Base-by-base conservation (phyloP, 2,113 vertebrate species). In the Bambusicola thoracicus region DNA sequence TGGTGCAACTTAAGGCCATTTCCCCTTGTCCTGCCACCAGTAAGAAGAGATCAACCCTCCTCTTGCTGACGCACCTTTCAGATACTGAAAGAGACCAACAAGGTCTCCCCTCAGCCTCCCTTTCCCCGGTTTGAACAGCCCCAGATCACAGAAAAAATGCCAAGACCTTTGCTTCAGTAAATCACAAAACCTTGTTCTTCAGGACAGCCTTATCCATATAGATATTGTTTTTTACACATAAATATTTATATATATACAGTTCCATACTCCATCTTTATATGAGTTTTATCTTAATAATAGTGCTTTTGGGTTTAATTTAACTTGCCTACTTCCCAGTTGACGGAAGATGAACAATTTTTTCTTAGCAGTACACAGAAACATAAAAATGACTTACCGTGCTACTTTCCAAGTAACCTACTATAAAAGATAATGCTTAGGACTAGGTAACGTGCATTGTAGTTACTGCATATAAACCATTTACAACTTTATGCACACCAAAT, bases 191-290 rank as follows among this genome's bases (percentile, higher is more conserved):
- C 67, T 34, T 66, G 40, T 7, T 61, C 29, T 72, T 63, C 17
- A 58, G 38, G 13, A 65, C 8, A 77, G 29, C 15, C 46, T 24
- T 48, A 48, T 12, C 46, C 46, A 48, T 21, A 48, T 4, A 48
- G 46, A 22, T 11, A 12, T 22, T 48, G 22, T 48, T 22, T 21
- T n/a, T n/a, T n/a, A n/a, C 18, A 24, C 4, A 48, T 48, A 24
- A 21, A 46, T 46, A 46, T 19, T 40, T 46, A 46, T 46, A 21
- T 46, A 46, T 19, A 22, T 48, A 48, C 12, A 4, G 24, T 92
- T 6, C 81, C 88, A n/a, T 69, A 81, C 87, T 85, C 34, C 19
- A 85, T 95, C 92, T 91, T 96, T 95, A 92, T 96, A 96, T 85
- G 63, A 81, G 77, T 79, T 97, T 93, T 84, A 93, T 41, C 32